Percentiles rank a stretch among this genome's conserved stretches.
Evolutionary conservation across 2,797 vertebrate species (phyloP).

Genomic region (Botia almorhae): DNA sequence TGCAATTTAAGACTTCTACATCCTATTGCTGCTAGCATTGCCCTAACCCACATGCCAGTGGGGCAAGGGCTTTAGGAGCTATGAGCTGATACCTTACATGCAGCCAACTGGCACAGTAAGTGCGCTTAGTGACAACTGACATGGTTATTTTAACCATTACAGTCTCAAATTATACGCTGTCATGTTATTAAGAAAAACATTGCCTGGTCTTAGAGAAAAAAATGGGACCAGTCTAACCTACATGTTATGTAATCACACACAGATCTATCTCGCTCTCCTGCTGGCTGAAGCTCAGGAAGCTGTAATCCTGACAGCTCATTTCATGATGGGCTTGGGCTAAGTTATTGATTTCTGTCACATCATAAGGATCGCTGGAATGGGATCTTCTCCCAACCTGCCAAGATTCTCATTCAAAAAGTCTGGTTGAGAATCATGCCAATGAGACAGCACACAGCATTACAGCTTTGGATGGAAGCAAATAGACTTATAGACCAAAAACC

Average conservation of each 20-base stretch:
- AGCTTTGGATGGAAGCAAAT: constrained; percentile 10
- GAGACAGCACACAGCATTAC: not conserved
- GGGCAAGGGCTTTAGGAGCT: not conserved
- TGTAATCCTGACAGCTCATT: constrained; percentile 24
- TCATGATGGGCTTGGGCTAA: constrained; percentile 47
- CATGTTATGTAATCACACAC: constrained; percentile 15
- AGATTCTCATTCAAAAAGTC: constrained; percentile 32
- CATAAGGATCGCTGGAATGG: constrained; percentile 55
- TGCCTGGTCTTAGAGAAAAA: not conserved
- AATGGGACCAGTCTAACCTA: not conserved
- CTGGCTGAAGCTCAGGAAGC: constrained; percentile 19
- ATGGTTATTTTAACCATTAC: constrained; percentile 2
- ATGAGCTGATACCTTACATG: not conserved
- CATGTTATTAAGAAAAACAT: constrained; percentile 4
- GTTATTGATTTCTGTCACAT: constrained; percentile 58
- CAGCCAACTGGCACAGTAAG: not conserved
- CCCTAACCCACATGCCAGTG: not conserved
- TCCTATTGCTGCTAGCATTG: not conserved
- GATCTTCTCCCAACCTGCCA: constrained; percentile 55
- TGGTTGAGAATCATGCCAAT: not conserved
- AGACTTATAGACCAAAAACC: constrained; percentile 20
- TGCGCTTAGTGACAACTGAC: not conserved
- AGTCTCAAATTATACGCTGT: constrained; percentile 25
- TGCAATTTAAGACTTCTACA: not conserved
- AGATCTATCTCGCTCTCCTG: not conserved